Percentiles rank a stretch among this genome's conserved stretches.
Conservation (phyloP, 1,140 invertebrate species). For the Brachionus angularis region DNA sequence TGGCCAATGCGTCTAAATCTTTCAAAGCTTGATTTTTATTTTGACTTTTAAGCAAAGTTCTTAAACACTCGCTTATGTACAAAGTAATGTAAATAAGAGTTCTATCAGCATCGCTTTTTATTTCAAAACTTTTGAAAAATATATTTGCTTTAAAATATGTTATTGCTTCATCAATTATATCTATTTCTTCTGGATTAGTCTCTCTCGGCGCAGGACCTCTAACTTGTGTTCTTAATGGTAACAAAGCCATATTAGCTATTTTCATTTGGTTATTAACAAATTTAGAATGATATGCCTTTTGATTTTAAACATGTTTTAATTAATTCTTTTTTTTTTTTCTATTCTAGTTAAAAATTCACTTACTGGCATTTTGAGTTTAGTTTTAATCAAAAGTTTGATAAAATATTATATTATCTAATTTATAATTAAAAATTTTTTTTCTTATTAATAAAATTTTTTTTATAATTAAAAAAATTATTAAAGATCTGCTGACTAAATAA, state of each 20-base stretch:
- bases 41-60: constrained; percentile 65
- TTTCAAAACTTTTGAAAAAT: constrained; percentile 97
- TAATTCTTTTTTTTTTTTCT: too few relatives aligned
- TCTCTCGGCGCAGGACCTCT: constrained; percentile 42
- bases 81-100: constrained; percentile 94
- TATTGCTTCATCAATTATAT: constrained; percentile 95
- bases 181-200: constrained; percentile 63
- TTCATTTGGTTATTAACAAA: not conserved
- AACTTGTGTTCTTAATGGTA: constrained; percentile 39
- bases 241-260: constrained; percentile 39
- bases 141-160: constrained; percentile 98
- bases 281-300: constrained; percentile 41
- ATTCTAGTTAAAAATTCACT: too few relatives aligned
- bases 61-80: constrained; percentile 97
- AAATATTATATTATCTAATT: too few relatives aligned
- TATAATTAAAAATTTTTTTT: too few relatives aligned
- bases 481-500: too few relatives aligned
- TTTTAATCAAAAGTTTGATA: too few relatives aligned
- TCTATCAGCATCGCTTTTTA: constrained; percentile 89
- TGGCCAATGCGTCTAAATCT: constrained; percentile 91
- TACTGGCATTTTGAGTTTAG: too few relatives aligned
- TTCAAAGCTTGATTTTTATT: constrained; percentile 82
- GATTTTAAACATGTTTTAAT: too few relatives aligned
- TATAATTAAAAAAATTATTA: too few relatives aligned
- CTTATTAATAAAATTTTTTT: too few relatives aligned